Conservation (phyloP, 2,113 vertebrate genomes). For the Hemiprocne comata region DNA sequence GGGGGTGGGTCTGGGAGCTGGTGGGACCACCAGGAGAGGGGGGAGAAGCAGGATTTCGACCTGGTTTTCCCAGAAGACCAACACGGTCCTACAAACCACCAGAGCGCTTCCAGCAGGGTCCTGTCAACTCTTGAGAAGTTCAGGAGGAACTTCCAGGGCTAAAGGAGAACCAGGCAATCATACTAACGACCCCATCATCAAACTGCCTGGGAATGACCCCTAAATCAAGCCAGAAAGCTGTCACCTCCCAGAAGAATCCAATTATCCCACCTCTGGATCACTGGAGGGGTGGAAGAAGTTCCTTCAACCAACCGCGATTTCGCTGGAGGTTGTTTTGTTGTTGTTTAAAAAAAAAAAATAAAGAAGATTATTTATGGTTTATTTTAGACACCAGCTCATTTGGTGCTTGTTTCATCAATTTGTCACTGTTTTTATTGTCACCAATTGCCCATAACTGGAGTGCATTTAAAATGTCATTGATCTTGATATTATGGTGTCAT, state of each 20-base stretch:
- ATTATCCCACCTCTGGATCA: neutral
- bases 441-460: conserved; percentile 85
- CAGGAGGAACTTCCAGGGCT: neutral
- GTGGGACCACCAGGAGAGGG: neutral
- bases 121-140: neutral
- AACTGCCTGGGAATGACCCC: neutral
- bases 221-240: neutral
- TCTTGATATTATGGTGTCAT: conserved; percentile 84
- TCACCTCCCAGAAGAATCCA: neutral
- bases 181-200: neutral
- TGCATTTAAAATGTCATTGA: conserved; percentile 84
- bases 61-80: accelerated
- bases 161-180: neutral
- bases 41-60: neutral
- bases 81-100: neutral
- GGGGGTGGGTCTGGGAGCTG: accelerated
- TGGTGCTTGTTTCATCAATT: conserved; percentile 77
- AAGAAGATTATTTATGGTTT: conserved; percentile 79
- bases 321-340: neutral
- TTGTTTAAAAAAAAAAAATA: neutral
- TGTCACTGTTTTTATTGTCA: conserved; percentile 85
- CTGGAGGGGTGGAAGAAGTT: neutral
- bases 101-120: neutral
- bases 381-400: conserved; percentile 75
- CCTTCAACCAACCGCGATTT: neutral